Evolutionary conservation across 2,888 invertebrate species (phyloP), one percentile per base, ranked within the genome.

Genomic region (Crepidodera aurea): DNA sequence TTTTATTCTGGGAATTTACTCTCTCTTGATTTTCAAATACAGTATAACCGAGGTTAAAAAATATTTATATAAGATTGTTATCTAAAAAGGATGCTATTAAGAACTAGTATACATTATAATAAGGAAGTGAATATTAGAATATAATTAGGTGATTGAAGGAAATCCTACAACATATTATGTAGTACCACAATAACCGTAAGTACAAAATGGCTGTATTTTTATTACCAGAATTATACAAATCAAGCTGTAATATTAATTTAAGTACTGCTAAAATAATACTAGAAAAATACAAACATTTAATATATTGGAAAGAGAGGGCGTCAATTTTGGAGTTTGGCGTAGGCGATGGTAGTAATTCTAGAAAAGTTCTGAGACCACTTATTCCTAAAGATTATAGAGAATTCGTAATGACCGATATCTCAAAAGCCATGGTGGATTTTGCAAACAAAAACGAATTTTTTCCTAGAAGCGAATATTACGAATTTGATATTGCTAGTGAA

Each of bases 231-330:
- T 42, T 42, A 16, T 42, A 16, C 16, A 16, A 13, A 16, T 8
- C 13, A 8, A 42, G n/a, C 16, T 42, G 16, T 6, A 6, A 16
- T 5, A 42, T 18, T 2, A 42, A 18, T 7, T 16, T 42, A 4
- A 42, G 4, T 10, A n/a, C 3, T 16, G 12, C 42, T 4, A 42
- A 13, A 42, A 42, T 10, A 16, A 8, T 42, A 5, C 16, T 58
- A 34, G 13, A 29, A 8, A 58, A 58, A 58, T 58, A 58, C 19
- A 50, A 42, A 32, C 50, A 58, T 40, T 12, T 58, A 7, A 15
- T 58, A 5, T 40, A 51, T 37, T 51, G 50, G 50, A 51, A 40
- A 40, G 27, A 29, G 10, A 29, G 40, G 7, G 29, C 37, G 10
- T 50, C 58, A 1, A 51, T 58, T 10, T 16, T 58, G 25, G 58